These are phyloP conservation scores for Dendropsophus ebraccatus DNA, from an alignment of 2,113 vertebrate genomes.

Conservation along the genomic window DNA sequence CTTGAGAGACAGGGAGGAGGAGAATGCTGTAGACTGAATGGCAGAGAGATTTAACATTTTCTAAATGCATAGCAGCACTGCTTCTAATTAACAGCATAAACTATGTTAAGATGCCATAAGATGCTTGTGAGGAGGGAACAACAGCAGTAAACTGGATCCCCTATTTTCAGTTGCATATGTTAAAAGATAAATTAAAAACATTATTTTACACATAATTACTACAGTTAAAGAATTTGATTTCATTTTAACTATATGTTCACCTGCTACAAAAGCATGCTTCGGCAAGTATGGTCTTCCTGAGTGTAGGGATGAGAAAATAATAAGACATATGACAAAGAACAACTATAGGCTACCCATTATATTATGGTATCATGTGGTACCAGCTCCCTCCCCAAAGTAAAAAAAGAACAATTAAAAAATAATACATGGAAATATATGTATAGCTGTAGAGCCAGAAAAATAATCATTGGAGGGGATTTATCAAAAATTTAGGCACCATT, in stretches of 20 bases:
- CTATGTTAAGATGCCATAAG: slow-evolving; percentile 54
- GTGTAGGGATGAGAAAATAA: too few species aligned
- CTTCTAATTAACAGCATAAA: slow-evolving; percentile 58
- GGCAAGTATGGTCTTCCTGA: too few species aligned
- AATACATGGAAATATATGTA: too few species aligned
- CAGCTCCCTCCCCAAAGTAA: too few species aligned
- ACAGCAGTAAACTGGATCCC: slow-evolving; percentile 25
- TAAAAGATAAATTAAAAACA: slow-evolving; percentile 47
- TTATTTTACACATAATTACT: slow-evolving; percentile 36
- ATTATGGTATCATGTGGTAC: too few species aligned
- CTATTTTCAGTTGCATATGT: slow-evolving; percentile 21
- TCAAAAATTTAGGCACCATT: too few species aligned
- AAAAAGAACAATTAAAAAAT: too few species aligned
- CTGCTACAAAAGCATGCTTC: background rate
- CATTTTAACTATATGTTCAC: slow-evolving; percentile 33
- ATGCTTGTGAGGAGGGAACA: slow-evolving; percentile 49
- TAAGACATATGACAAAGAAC: too few species aligned
- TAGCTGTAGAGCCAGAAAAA: too few species aligned
- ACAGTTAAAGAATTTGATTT: background rate
- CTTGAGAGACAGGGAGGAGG: slow-evolving; percentile 17
- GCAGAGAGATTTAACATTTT: slow-evolving; percentile 18
- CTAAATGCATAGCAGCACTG: slow-evolving; percentile 31
- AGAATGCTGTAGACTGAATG: background rate
- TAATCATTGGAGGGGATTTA: too few species aligned
- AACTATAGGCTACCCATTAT: too few species aligned